Evolutionary conservation across 2,113 vertebrate genomes (phyloP).

Genomic region (Etheostoma cragini): DNA sequence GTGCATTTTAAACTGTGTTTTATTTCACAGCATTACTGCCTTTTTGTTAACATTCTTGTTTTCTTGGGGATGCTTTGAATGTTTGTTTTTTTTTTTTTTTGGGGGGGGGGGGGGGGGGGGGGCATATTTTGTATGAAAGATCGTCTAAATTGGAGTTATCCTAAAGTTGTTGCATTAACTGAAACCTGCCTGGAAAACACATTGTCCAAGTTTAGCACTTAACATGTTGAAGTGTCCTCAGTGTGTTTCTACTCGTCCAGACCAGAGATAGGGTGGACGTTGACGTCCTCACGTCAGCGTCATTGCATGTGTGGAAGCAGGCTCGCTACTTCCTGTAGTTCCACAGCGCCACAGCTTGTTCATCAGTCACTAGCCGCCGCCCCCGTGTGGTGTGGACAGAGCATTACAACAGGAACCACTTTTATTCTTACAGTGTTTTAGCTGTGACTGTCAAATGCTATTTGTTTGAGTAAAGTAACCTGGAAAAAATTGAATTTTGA

Average conservation of each 20-base stretch:
- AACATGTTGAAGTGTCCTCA: slow-evolving; percentile 61
- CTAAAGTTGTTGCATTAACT: slow-evolving; percentile 58
- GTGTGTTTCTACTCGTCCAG: slow-evolving; percentile 34
- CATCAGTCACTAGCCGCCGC: slow-evolving; percentile 53
- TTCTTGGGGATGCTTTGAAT: slow-evolving; percentile 48
- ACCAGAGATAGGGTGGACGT: background rate
- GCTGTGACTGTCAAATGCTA: slow-evolving; percentile 64
- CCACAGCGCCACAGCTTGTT: background rate
- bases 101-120: slow-evolving; percentile 23
- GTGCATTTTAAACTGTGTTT: slow-evolving; percentile 80
- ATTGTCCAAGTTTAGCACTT: slow-evolving; percentile 70
- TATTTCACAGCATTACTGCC: slow-evolving; percentile 63
- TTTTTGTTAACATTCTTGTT: slow-evolving; percentile 60
- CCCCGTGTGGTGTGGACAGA: slow-evolving; percentile 67
- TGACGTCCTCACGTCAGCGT: slow-evolving; percentile 12
- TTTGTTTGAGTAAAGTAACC: slow-evolving; percentile 26
- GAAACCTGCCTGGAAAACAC: slow-evolving; percentile 56
- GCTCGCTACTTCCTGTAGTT: background rate
- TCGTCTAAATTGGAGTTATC: slow-evolving; percentile 61
- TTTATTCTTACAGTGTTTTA: slow-evolving; percentile 80
- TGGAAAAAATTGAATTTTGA: slow-evolving; percentile 10
- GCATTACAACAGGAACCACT: slow-evolving; percentile 44
- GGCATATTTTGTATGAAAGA: slow-evolving; percentile 66
- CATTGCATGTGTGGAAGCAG: slow-evolving; percentile 21
- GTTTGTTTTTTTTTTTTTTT: background rate